A percentile compares a stretch with the other conserved stretches of the same genome.
Evolutionary conservation across 2,797 vertebrate species (phyloP).

Genomic region (Astyanax mexicanus): DNA sequence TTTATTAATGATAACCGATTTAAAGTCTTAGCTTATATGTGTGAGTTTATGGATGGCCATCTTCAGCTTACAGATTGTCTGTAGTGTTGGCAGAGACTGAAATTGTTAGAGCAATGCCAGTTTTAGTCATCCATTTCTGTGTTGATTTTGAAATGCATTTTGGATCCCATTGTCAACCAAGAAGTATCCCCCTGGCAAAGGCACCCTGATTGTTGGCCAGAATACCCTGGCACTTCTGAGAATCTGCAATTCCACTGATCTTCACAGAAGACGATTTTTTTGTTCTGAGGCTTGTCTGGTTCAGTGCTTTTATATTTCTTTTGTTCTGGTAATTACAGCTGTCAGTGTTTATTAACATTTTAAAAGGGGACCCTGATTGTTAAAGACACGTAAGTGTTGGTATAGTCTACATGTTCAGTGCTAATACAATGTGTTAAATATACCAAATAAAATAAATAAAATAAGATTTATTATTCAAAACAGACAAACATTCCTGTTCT

Average conservation of each 20-base stretch:
- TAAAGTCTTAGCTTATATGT: background rate
- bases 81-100: background rate
- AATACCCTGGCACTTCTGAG: background rate
- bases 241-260: background rate
- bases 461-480: no score
- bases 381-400: no score
- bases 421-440: no score
- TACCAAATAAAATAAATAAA: no score
- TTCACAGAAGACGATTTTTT: no score
- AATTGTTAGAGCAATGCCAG: background rate
- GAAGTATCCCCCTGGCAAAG: background rate
- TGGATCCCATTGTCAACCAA: background rate
- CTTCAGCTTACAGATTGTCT: background rate
- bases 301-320: no score
- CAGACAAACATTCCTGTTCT: no score
- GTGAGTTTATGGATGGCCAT: background rate
- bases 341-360: no score
- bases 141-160: background rate
- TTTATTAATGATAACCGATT: background rate
- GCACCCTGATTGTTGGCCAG: conserved; percentile 1
- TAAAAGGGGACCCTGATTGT: no score
- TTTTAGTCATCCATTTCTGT: background rate
- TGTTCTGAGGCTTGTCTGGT: no score
- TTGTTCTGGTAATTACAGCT: no score
- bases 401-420: no score